Base-by-base conservation (phyloP, 2,888 invertebrate species). In the Drosophila parthenogenetica region DNA sequence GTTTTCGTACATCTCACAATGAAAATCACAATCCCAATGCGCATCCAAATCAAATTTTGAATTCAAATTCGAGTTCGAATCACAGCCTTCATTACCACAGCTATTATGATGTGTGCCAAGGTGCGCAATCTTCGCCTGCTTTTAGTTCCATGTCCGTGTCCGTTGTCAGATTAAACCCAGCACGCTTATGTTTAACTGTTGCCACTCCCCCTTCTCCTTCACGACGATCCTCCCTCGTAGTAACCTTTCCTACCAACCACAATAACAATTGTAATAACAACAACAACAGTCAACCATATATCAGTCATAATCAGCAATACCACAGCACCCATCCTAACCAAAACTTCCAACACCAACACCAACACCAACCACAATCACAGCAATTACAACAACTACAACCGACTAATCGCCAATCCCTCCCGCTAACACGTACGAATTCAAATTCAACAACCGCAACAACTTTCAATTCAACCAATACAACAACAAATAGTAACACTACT, bases 381-480 rank as follows among this genome's bases (percentile, higher is more conserved):
- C 77, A 68, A 66, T 48, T 19, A 75, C 80, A 73, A 79, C 64
- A 61, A 77, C 89, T 75, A 77, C 73, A 74, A 79, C 84, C 89
- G 85, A 91, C 89, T 89, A 90, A 90, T 89, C 90, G 90, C 83
- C 90, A 89, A 82, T 81, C 90, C 90, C 82, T 89, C 88, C 91
- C 89, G 90, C 89, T 90, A 91, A 91, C 90, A 90, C 90, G 90
- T 85, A 81, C 89, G 87, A 87, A 87, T 87, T 79, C 81, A 87
- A 92, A 93, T 75, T 92, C 92, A 79, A 92, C 93, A 74, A 91
- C 92, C 83, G 92, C 92, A 86, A 90, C 90, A 86, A 87, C 89
- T 89, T 83, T 89, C 87, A 90, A 89, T 87, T 83, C 91, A 89
- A 86, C 86, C 77, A 90, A 89, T 87, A 89, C 91, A 87, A 91